Evolutionary conservation across 2,888 invertebrate genomes (phyloP).

Genomic region (Anaspis maculata): DNA sequence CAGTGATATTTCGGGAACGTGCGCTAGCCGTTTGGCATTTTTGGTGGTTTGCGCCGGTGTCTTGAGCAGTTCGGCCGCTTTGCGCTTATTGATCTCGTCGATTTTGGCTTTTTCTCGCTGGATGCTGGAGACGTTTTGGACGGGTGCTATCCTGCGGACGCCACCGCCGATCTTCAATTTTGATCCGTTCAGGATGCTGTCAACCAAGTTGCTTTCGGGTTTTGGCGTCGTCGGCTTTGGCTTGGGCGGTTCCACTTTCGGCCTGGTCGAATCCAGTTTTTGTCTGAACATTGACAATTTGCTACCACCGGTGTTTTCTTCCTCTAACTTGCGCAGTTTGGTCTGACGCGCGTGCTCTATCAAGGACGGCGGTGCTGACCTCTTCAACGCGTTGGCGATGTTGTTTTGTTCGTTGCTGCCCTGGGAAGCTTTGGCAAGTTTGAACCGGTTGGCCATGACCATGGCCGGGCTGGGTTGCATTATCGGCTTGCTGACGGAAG

Average conservation of each 20-base stretch:
- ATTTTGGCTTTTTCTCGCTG: conserved; percentile 62
- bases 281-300: no score
- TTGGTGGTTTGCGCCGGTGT: conserved; percentile 65
- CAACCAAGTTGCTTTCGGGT: conserved; percentile 19
- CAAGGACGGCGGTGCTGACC: conserved; percentile 17
- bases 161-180: conserved; percentile 7
- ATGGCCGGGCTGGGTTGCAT: conserved; percentile 48
- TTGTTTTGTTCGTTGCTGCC: conserved; percentile 36
- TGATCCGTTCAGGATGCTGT: conserved; percentile 27
- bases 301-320: no score
- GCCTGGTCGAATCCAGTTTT: no score
- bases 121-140: conserved; percentile 65
- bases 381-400: conserved; percentile 30
- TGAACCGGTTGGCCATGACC: conserved; percentile 46
- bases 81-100: conserved; percentile 44
- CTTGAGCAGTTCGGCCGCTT: conserved; percentile 39
- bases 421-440: conserved; percentile 35
- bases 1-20: conserved; percentile 46
- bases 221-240: no score
- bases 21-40: conserved; percentile 57
- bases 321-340: conserved; percentile 21
- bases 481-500: conserved; percentile 36
- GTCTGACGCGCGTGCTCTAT: conserved; percentile 24
- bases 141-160: conserved; percentile 57
- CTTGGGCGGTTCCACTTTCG: no score